Base-by-base conservation (phyloP, 2,797 vertebrate species). In the Sebastes kiyomatsui region DNA sequence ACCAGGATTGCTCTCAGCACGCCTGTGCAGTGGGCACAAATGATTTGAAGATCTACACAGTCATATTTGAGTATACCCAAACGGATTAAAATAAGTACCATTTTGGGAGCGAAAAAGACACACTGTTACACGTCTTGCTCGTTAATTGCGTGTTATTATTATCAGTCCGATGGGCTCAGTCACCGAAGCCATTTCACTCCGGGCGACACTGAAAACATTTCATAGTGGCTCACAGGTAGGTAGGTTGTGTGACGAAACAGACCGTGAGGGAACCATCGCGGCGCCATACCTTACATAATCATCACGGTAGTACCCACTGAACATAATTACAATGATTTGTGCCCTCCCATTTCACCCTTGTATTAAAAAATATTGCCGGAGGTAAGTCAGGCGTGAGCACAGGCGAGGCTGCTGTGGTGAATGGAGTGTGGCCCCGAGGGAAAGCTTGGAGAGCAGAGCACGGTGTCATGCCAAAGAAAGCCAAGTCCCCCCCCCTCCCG, bases 271-370 rank as follows among this genome's bases (percentile, higher is more conserved):
- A 90, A 83, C 87, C 84, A 81, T 91, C 80, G 70, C 49, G 74
- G 83, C 77, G 59, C 89, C 93, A 84, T 91, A 90, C 91, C 94
- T 92, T 94, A 92, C 87, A 90, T 94, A 93, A 94, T 93, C 87
- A 89, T 88, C 71, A 60, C 68, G 65, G 88, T 84, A 90, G 90
- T 91, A 90, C 80, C 88, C 83, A 76, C 84, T 84, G 85, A 92
- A 92, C 92, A 94, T 93, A 94, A 95, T 95, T 94, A 94, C 90
- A 89, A 92, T 95, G 94, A 95, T 95, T 95, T 95, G 94, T 94
- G 92, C 87, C 83, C 90, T 92, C 87, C 92, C 84, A 88, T 94
- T 93, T 93, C 83, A 83, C 89, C 89, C 90, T 90, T 91, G 93
- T 93, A 92, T 94, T 94, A 93, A 94, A 95, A 93, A 95, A 93